Conservation (phyloP, 2,797 vertebrate genomes). For the Microhierax caerulescens region DNA sequence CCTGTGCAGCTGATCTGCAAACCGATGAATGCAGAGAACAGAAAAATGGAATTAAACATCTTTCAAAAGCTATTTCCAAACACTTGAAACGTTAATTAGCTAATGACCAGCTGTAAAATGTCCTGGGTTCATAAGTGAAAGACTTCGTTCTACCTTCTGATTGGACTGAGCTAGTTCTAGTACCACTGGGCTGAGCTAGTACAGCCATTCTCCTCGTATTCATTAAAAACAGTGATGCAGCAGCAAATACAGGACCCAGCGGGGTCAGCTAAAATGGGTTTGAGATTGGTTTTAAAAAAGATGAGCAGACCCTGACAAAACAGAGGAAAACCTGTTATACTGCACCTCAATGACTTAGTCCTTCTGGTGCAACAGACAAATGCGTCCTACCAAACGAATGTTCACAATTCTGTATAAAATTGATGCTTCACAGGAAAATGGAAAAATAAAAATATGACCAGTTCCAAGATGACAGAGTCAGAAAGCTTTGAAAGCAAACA, state of each 20-base stretch:
- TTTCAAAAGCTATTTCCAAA: background rate
- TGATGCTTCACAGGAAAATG: background rate
- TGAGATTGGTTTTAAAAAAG: background rate
- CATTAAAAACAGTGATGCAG: background rate
- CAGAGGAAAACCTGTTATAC: background rate
- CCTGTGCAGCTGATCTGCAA: background rate
- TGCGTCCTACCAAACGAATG: background rate
- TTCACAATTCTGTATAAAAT: background rate
- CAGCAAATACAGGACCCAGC: background rate
- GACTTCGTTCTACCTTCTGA: background rate
- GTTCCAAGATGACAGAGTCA: background rate
- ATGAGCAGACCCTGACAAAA: background rate
- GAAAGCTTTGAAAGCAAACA: background rate
- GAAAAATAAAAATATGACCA: background rate
- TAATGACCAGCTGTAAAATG: background rate
- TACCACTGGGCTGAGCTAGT: background rate
- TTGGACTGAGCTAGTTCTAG: background rate
- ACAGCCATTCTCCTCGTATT: background rate
- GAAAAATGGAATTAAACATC: background rate
- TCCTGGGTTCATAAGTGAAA: background rate
- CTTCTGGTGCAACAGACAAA: background rate
- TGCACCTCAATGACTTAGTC: background rate
- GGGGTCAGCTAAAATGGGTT: background rate
- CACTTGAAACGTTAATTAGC: background rate
- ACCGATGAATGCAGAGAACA: background rate